These are phyloP conservation scores for Philypnodon macrostomus DNA, from an alignment of 2,797 vertebrate species.

Conservation along the genomic window DNA sequence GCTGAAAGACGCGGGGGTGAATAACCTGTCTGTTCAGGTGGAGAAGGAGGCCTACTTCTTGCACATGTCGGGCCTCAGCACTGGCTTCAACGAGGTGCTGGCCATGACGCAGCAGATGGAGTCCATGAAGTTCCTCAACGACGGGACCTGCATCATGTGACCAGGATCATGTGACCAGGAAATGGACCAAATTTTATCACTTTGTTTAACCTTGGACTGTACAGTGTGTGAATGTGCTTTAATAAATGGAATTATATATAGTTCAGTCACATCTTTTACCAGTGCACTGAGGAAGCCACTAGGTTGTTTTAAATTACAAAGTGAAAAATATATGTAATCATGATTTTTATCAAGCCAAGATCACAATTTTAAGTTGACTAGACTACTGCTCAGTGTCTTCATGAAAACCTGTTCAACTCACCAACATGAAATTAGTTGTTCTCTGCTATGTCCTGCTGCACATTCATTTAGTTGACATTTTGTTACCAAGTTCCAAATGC, in stretches of 20 bases:
- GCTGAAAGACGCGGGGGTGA: conserved; percentile 93
- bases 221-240: conserved; percentile 54
- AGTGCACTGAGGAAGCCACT: no score
- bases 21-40: conserved; percentile 93
- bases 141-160: conserved; percentile 95
- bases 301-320: no score
- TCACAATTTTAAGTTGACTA: no score
- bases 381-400: no score
- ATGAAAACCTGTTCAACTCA: no score
- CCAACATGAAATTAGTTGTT: no score
- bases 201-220: conserved; percentile 49
- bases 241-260: conserved; percentile 67
- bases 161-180: neutral
- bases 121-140: conserved; percentile 89
- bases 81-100: conserved; percentile 92
- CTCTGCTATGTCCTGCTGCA: no score
- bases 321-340: no score
- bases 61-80: conserved; percentile 96
- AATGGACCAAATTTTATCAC: conserved; percentile 45
- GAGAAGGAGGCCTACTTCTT: conserved; percentile 98
- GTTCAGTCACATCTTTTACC: no score
- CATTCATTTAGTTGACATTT: no score
- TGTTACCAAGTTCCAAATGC: no score
- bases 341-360: no score
- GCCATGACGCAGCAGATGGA: conserved; percentile 96